These are phyloP conservation scores for Varanus salvator DNA, from an alignment of 2,113 vertebrate species.

Conservation along the genomic window DNA sequence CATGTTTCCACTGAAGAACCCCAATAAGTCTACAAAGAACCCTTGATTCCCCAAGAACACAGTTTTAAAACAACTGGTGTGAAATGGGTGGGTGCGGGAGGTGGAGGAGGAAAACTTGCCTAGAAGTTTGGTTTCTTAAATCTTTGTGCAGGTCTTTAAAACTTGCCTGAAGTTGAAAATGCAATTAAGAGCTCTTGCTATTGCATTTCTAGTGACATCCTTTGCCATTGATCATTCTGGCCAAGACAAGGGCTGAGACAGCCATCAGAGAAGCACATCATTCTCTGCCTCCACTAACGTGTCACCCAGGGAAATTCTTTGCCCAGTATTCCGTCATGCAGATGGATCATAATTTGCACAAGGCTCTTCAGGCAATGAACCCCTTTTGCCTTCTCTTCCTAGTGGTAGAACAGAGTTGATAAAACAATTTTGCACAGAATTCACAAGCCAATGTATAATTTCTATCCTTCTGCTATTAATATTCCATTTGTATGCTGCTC, in stretches of 20 bases:
- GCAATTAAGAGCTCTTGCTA: constrained; percentile 11
- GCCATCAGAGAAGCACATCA: not conserved
- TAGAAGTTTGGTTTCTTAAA: not conserved
- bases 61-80: not conserved
- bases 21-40: not conserved
- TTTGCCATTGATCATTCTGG: constrained; percentile 14
- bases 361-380: not conserved
- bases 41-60: not conserved
- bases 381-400: not conserved
- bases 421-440: not conserved
- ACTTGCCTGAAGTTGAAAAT: constrained; percentile 24
- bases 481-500: not conserved
- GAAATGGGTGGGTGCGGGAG: not conserved
- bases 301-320: constrained; percentile 1
- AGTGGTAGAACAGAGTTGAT: not conserved
- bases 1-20: not conserved
- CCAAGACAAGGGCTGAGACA: not conserved
- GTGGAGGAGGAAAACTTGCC: not conserved
- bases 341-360: constrained; percentile 11
- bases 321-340: not conserved
- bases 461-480: not conserved
- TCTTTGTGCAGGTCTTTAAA: not conserved
- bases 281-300: not conserved
- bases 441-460: not conserved
- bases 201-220: not conserved